Base-by-base conservation (phyloP, 2,888 invertebrate genomes). In the Timema podura region DNA sequence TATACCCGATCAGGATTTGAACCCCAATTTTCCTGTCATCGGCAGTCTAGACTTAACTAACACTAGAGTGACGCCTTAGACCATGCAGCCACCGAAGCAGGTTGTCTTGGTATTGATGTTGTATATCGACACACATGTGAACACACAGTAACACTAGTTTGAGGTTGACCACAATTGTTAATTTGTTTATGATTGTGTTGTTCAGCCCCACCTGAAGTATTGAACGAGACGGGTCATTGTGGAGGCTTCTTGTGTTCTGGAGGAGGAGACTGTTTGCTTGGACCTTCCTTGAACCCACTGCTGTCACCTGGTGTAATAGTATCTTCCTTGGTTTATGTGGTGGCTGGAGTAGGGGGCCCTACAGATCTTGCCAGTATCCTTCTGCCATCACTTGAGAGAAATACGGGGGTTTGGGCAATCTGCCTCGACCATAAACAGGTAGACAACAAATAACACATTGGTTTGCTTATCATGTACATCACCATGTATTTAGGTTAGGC, bases 371-470 rank as follows among this genome's bases (percentile, higher is more conserved):
- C 69, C 11, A 47, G n/a, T 11, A 64, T 67, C 11, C 67, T 74
- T 9, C 65, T 72, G 13, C 72, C 72, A 30, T 67, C 67, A 13
- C 64, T 74, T 15, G 74, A 73, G 88, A 88, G 72, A 83, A 88
- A 72, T 83, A 84, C 7, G 83, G 84, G 8, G 15, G 69, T 69
- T 47, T 93, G 92, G 92, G 86, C 89, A 0, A 86, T 87, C 71
- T 90, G 89, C 76, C 84, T 93, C 72, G 91, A 92, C 79, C 88
- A 89, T 78, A 83, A 90, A 76, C 91, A 92, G 83, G 89, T 91
- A n/a, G n/a, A n/a, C n/a, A n/a, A n/a, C n/a, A n/a, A n/a, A n/a
- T n/a, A n/a, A n/a, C n/a, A n/a, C n/a, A n/a, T n/a, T n/a, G n/a
- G n/a, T n/a, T n/a, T n/a, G n/a, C n/a, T n/a, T n/a, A n/a, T n/a